Conservation (phyloP, 2,888 invertebrate genomes). For the Neria commutata region DNA sequence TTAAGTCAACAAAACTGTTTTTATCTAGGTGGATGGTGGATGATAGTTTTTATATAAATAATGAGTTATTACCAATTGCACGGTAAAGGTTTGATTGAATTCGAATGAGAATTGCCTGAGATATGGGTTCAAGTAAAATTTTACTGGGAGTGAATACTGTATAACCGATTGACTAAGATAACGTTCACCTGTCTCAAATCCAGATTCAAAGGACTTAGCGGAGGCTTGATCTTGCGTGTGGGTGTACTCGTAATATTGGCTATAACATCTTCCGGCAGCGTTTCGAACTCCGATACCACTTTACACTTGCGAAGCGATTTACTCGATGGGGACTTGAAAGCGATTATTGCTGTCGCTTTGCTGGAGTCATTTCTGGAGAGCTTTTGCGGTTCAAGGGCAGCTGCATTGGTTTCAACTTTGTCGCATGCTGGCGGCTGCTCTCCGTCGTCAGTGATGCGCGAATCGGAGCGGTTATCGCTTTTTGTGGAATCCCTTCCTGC, state of each 20-base stretch:
- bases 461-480: slow-evolving; percentile 51
- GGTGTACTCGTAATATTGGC: slow-evolving; percentile 49
- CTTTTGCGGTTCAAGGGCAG: slow-evolving; percentile 28
- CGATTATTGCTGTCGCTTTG: not conserved
- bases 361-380: slow-evolving; percentile 26
- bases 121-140: no score
- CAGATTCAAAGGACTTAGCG: slow-evolving; percentile 59
- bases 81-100: no score
- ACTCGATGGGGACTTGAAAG: slow-evolving; percentile 46
- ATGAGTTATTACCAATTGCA: no score
- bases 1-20: not conserved
- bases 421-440: slow-evolving; percentile 43
- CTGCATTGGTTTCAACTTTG: slow-evolving; percentile 40
- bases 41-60: no score
- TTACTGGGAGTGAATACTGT: not conserved
- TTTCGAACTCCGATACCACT: slow-evolving; percentile 56
- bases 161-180: not conserved
- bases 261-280: slow-evolving; percentile 58
- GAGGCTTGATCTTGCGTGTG: slow-evolving; percentile 48
- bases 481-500: slow-evolving; percentile 59
- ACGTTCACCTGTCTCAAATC: slow-evolving; percentile 48
- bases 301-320: slow-evolving; percentile 51
- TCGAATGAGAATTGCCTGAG: no score
- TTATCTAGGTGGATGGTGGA: no score
- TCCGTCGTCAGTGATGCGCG: slow-evolving; percentile 40